Base-by-base conservation (phyloP, 2,888 invertebrate genomes). In the Noctua pronuba region DNA sequence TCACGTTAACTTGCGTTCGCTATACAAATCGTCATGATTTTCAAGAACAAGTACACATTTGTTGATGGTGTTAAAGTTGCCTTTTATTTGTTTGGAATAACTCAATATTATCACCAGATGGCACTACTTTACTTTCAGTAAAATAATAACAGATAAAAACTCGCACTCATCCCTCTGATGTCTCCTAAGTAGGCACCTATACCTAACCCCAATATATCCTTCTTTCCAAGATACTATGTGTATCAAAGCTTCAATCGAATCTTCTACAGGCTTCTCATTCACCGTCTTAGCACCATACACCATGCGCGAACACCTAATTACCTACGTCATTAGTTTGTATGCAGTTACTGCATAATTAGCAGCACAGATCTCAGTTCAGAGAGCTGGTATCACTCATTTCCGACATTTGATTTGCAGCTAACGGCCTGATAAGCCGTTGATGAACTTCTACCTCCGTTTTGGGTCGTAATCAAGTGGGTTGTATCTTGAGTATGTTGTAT, bases 321-420 rank as follows among this genome's bases (percentile, higher is more conserved):
- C 83, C 52, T 64, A 67, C 60, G 66, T 79, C 71, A 64, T 84
- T 72, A 79, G 69, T 72, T 77, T 49, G 78, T 73, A 62, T 83
- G 83, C 77, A 44, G 70, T 55, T 31, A 65, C 62, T 44, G 66
- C 62, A 79, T 84, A 84, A 86, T 84, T 86, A 84, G 72, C 58
- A 44, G n/a, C 72, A 73, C 68, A 75, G 70, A 67, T 75, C 73
- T 82, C 72, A 28, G 31, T n/a, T 74, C 21, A 46, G 13, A 66
- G 72, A 41, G 28, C 55, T 78, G 69, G 72, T 60, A 71, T 79
- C 75, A 84, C 77, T 86, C 73, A 86, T 85, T 86, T 86, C 85
- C 85, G 84, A 75, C 84, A 70, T 35, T 66, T 85, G 84, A 85
- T 85, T 83, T 83, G 72, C 79, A 72, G 64, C 78, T 66, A 74